phyloP scores from a whole-genome alignment of 2,888 invertebrate genomes.

The Osmoderma eremita region DNA sequence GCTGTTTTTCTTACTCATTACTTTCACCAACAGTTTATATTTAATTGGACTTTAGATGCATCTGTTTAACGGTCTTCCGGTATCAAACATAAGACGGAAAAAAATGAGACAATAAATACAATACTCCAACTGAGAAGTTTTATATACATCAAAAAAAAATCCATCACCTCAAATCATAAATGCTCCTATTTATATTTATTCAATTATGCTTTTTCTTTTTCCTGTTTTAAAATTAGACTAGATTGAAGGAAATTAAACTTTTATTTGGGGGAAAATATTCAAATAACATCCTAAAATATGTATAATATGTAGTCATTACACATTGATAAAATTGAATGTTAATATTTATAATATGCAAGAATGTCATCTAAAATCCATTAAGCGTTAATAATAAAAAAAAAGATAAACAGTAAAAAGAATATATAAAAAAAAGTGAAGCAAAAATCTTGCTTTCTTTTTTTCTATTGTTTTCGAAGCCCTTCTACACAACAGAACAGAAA shows the following conservation, averaged over 20 bases:
- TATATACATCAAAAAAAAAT: constrained; percentile 48
- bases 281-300: constrained; percentile 39
- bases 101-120: no score
- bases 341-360: constrained; percentile 11
- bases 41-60: constrained; percentile 54
- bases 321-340: constrained; percentile 39
- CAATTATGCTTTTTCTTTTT: constrained; percentile 11
- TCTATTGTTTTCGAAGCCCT: no score
- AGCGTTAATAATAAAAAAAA: constrained; percentile 13
- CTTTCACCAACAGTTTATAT: constrained; percentile 39
- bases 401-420: neutral
- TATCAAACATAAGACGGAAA: no score
- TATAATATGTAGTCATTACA: constrained; percentile 36
- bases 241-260: constrained; percentile 41
- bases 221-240: constrained; percentile 42
- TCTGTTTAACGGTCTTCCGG: no score
- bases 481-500: neutral
- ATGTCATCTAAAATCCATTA: constrained; percentile 43
- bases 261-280: constrained; percentile 34
- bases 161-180: constrained; percentile 54
- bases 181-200: neutral
- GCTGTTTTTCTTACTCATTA: no score
- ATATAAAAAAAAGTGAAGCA: constrained; percentile 16
- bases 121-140: constrained; percentile 13
- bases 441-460: constrained; percentile 23